Evolutionary conservation across 2,888 invertebrate genomes (phyloP).

Genomic region (Timandra comae): DNA sequence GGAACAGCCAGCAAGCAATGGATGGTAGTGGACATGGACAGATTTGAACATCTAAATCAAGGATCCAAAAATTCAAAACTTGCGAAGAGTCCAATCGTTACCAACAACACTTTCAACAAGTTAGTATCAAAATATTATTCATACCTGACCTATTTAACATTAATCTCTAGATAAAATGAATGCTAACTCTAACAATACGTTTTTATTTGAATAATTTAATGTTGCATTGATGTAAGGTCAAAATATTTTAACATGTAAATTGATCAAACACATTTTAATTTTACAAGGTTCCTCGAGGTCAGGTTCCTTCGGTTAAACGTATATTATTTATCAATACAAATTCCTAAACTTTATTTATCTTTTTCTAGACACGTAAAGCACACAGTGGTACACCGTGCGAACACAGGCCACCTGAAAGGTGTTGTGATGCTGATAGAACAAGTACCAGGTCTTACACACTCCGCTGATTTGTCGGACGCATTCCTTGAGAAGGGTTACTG

Average conservation of each 20-base stretch:
- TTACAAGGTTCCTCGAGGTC: too few relatives aligned
- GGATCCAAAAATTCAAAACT: slow-evolving; percentile 15
- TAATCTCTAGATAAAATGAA: too few relatives aligned
- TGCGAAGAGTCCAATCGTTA: slow-evolving; percentile 38
- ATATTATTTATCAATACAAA: too few relatives aligned
- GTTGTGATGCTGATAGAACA: slow-evolving; percentile 87
- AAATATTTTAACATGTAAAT: too few relatives aligned
- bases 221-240: too few relatives aligned
- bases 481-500: slow-evolving; percentile 81
- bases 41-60: slow-evolving; percentile 53
- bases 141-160: too few relatives aligned
- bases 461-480: slow-evolving; percentile 80
- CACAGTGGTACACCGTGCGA: slow-evolving; percentile 53
- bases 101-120: slow-evolving; percentile 51
- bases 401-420: slow-evolving; percentile 52
- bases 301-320: too few relatives aligned
- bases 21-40: slow-evolving; percentile 86
- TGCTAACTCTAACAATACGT: too few relatives aligned
- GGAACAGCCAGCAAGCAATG: slow-evolving; percentile 93
- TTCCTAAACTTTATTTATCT: neutral
- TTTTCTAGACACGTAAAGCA: slow-evolving; percentile 49
- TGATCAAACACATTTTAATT: too few relatives aligned
- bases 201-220: too few relatives aligned
- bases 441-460: slow-evolving; percentile 79
- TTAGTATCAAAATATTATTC: slow-evolving; percentile 26